Conservation (phyloP, 2,797 vertebrate genomes). For the Gila robusta region DNA sequence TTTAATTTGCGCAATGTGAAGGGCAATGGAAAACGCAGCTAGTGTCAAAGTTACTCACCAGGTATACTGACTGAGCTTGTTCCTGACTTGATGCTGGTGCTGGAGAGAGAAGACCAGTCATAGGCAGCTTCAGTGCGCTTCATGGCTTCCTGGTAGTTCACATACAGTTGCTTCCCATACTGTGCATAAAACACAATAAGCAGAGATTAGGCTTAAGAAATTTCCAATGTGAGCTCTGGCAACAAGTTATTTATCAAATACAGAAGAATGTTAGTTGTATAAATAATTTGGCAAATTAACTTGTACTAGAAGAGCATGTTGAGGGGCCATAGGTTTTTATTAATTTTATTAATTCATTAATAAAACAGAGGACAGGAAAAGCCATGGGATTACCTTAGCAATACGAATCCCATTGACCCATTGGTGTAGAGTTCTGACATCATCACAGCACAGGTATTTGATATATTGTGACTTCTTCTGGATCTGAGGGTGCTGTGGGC, state of each 20-base stretch:
- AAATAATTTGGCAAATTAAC: background rate
- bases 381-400: constrained; percentile 85
- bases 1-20: no score
- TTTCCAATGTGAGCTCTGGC: background rate
- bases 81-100: constrained; percentile 95
- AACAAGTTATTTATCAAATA: background rate
- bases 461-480: constrained; percentile 99
- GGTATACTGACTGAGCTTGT: constrained; percentile 95
- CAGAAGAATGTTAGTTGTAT: background rate
- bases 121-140: constrained; percentile 95
- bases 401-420: constrained; percentile 98
- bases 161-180: constrained; percentile 95
- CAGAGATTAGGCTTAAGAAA: background rate
- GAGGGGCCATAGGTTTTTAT: background rate
- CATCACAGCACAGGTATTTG: constrained; percentile 97
- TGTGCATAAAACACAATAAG: constrained; percentile 66
- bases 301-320: background rate
- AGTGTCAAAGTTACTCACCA: constrained; percentile 75
- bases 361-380: background rate
- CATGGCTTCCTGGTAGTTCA: constrained; percentile 97
- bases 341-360: background rate
- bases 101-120: constrained; percentile 97
- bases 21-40: no score
- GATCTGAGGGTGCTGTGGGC: constrained; percentile 93
- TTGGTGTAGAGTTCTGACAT: constrained; percentile 94